These are phyloP conservation scores for Oryzias melastigma DNA, from an alignment of 2,113 vertebrate genomes.

Conservation along the genomic window DNA sequence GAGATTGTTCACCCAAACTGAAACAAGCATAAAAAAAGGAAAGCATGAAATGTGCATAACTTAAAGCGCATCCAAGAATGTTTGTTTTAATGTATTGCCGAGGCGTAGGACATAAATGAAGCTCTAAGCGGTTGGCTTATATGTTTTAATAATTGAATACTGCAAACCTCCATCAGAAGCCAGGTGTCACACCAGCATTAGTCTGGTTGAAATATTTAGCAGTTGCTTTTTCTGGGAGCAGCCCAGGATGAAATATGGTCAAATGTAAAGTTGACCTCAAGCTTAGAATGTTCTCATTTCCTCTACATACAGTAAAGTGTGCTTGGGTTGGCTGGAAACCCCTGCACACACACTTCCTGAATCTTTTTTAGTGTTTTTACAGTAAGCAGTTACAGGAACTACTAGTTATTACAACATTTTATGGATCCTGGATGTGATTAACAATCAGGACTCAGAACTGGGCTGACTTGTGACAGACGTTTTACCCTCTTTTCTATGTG, in stretches of 20 bases:
- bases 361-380: slow-evolving; percentile 30
- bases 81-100: slow-evolving; percentile 50
- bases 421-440: slow-evolving; percentile 34
- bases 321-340: slow-evolving; percentile 13
- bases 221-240: slow-evolving; percentile 58
- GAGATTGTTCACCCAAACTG: slow-evolving; percentile 31
- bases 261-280: slow-evolving; percentile 51
- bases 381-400: slow-evolving; percentile 43
- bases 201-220: slow-evolving; percentile 83
- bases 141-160: slow-evolving; percentile 84
- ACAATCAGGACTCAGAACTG: slow-evolving; percentile 32
- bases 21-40: slow-evolving; percentile 16
- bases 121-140: slow-evolving; percentile 72
- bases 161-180: slow-evolving; percentile 76
- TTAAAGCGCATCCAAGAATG: slow-evolving; percentile 9
- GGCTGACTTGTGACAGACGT: slow-evolving; percentile 30
- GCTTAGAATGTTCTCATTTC: slow-evolving; percentile 51
- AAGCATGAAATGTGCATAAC: neutral
- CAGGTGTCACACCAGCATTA: slow-evolving; percentile 79
- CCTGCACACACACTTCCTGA: slow-evolving; percentile 20
- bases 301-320: slow-evolving; percentile 13
- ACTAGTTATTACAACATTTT: slow-evolving; percentile 33
- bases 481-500: slow-evolving; percentile 4
- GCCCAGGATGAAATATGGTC: slow-evolving; percentile 48
- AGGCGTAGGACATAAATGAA: slow-evolving; percentile 54